Conservation (phyloP, 2,797 vertebrate species). For the Liparis tanakae region DNA sequence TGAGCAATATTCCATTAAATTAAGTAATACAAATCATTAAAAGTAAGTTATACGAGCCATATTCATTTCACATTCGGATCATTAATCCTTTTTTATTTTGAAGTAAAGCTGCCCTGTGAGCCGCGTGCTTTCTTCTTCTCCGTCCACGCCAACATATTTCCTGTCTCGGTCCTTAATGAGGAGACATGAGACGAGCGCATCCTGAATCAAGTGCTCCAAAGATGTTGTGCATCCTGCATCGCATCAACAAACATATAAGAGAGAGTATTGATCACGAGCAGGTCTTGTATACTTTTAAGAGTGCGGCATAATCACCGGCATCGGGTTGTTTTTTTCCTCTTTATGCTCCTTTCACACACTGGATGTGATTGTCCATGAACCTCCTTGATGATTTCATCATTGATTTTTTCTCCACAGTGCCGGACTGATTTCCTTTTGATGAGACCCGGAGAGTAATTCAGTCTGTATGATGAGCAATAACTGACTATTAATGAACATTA, state of each 20-base stretch:
- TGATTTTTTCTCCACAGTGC: conserved; percentile 66
- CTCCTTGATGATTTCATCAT: conserved; percentile 72
- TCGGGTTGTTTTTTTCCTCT: conserved; percentile 66
- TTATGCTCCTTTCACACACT: conserved; percentile 61
- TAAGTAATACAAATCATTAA: too few species aligned
- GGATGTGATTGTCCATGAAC: conserved; percentile 63
- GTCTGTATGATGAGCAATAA: conserved; percentile 48
- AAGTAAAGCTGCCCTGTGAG: conserved; percentile 10
- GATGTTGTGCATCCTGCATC: conserved; percentile 65
- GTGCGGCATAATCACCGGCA: conserved; percentile 60
- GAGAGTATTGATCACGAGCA: conserved; percentile 68
- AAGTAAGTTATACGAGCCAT: too few species aligned
- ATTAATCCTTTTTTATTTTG: neutral
- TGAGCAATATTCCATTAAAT: too few species aligned
- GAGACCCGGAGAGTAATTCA: conserved; percentile 62
- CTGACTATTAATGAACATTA: conserved; percentile 21
- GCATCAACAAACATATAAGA: conserved; percentile 56
- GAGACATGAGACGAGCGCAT: conserved; percentile 52
- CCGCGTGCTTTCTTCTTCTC: neutral
- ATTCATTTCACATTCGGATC: neutral
- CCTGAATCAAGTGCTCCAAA: conserved; percentile 57
- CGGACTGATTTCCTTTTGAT: conserved; percentile 70
- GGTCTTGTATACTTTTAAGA: conserved; percentile 61
- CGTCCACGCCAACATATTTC: conserved; percentile 26
- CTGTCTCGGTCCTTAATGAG: conserved; percentile 51